Percentiles rank a stretch among this genome's conserved stretches.
phyloP scores from a whole-genome alignment of 2,797 vertebrate species.

The Rousettus madagascariensis region DNA sequence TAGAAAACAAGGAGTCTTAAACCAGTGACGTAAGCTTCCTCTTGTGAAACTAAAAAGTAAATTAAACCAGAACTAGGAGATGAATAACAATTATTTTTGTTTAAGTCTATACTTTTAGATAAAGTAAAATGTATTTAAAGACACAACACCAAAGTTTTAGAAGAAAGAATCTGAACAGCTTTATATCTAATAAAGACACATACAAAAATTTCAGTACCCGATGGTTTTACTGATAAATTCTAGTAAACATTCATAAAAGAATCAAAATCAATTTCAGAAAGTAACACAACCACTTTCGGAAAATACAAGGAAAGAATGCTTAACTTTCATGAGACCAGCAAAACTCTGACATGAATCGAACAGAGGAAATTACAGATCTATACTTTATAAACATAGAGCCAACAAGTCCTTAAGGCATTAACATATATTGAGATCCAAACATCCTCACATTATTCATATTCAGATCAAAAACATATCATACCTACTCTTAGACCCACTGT shows the following conservation, averaged over 20 bases:
- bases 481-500: background rate
- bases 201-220: background rate
- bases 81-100: background rate
- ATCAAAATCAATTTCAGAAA: background rate
- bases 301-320: background rate
- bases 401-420: background rate
- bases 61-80: background rate
- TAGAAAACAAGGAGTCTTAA: background rate
- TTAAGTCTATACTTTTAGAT: background rate
- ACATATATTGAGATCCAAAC: background rate
- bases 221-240: background rate
- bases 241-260: background rate
- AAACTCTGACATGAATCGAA: background rate
- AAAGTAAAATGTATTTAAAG: conserved; percentile 4
- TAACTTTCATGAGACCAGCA: background rate
- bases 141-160: background rate
- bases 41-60: background rate
- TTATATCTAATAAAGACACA: background rate
- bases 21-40: background rate
- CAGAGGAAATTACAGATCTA: background rate
- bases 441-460: background rate
- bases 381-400: background rate
- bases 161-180: background rate
- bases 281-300: background rate
- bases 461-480: background rate